phyloP scores from a whole-genome alignment of 2,797 vertebrate genomes.

The Ptychadena robeensis region DNA sequence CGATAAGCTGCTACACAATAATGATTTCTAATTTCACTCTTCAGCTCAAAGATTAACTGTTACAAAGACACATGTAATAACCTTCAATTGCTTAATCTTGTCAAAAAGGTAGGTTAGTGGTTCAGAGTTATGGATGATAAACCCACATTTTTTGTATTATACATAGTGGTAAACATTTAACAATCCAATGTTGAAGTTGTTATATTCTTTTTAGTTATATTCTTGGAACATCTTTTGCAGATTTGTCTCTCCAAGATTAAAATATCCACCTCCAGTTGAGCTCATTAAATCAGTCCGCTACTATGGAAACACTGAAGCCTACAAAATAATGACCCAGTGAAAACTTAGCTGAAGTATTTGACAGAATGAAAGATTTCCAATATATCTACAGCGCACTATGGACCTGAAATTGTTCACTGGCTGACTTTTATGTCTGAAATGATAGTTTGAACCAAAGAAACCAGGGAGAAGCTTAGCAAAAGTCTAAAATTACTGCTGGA shows the following conservation, averaged over 20 bases:
- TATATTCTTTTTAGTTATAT: conserved; percentile 55
- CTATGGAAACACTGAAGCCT: conserved; percentile 60
- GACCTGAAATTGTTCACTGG: background rate
- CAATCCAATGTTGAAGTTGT: background rate
- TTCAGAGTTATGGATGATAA: background rate
- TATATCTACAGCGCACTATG: background rate
- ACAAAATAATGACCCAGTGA: conserved; percentile 16
- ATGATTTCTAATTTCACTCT: background rate
- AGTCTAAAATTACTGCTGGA: background rate
- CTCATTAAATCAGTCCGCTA: conserved; percentile 61
- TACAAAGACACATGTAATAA: background rate
- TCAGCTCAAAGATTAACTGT: no score
- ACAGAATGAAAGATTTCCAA: background rate
- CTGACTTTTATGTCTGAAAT: background rate
- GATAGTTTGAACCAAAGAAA: background rate
- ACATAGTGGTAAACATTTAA: background rate
- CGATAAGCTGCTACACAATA: no score
- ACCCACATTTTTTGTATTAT: background rate
- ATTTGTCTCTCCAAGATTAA: conserved; percentile 13
- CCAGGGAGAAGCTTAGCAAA: background rate
- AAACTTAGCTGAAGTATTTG: conserved; percentile 7
- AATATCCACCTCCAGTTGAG: conserved; percentile 49
- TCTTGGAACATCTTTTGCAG: conserved; percentile 48
- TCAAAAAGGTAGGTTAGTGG: background rate
- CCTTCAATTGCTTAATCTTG: background rate